Percentiles rank a stretch among this genome's conserved stretches.
These are phyloP conservation scores for human DNA, from an alignment of 2,113 vertebrate genomes.

Conservation along the genomic window GRCh38 chr1:55600001-55600500, in stretches of 20 bases:
- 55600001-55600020: too few species aligned
- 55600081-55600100: too few species aligned
- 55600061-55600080: too few species aligned
- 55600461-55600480: too few species aligned
- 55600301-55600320: neutral
- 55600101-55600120: too few species aligned
- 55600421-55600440: too few species aligned
- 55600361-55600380: neutral
- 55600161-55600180: neutral
- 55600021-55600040: too few species aligned
- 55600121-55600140: too few species aligned
- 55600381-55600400: neutral
- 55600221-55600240: neutral
- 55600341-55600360: neutral
- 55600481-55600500: constrained; percentile 28
- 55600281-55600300: neutral
- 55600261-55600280: neutral
- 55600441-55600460: too few species aligned
- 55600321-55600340: neutral
- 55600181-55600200: neutral
- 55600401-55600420: neutral
- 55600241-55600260: neutral
- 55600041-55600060: too few species aligned
- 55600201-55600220: neutral
- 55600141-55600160: too few species aligned